These are phyloP conservation scores for Dromiciops gliroides DNA, from an alignment of 2,113 vertebrate genomes.

Conservation along the genomic window DNA sequence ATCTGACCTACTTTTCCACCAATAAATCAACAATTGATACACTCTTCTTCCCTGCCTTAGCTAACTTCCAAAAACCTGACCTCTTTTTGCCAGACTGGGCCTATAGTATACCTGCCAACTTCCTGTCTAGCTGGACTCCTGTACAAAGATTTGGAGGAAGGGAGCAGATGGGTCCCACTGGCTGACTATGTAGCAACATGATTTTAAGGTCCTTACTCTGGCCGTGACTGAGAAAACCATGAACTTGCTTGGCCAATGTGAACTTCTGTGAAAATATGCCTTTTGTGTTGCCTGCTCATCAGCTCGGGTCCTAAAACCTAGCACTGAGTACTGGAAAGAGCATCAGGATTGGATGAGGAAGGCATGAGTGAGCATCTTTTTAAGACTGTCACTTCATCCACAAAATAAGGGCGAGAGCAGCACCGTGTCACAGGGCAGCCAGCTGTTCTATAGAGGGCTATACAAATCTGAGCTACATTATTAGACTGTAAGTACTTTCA, in stretches of 20 bases:
- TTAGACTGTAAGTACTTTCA: neutral
- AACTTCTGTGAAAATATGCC: neutral
- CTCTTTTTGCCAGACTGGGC: neutral
- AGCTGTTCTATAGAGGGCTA: neutral
- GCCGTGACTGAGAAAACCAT: too few species aligned
- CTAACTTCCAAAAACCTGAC: neutral
- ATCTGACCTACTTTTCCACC: neutral
- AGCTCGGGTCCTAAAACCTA: too few species aligned
- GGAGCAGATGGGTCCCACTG: neutral
- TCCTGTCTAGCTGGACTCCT: neutral
- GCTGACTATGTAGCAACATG: neutral
- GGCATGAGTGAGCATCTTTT: neutral
- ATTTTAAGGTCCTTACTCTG: neutral
- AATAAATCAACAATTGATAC: neutral
- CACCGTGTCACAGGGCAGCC: neutral
- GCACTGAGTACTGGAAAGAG: too few species aligned
- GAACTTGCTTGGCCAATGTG: too few species aligned
- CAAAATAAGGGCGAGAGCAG: neutral
- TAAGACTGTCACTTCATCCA: neutral
- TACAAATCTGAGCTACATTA: neutral
- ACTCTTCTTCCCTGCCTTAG: neutral
- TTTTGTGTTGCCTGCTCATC: neutral
- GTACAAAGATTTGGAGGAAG: neutral
- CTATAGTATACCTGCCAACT: neutral
- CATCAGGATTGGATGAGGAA: too few species aligned